These are phyloP conservation scores for Scatophagus argus DNA, from an alignment of 2,113 vertebrate species.

Conservation along the genomic window DNA sequence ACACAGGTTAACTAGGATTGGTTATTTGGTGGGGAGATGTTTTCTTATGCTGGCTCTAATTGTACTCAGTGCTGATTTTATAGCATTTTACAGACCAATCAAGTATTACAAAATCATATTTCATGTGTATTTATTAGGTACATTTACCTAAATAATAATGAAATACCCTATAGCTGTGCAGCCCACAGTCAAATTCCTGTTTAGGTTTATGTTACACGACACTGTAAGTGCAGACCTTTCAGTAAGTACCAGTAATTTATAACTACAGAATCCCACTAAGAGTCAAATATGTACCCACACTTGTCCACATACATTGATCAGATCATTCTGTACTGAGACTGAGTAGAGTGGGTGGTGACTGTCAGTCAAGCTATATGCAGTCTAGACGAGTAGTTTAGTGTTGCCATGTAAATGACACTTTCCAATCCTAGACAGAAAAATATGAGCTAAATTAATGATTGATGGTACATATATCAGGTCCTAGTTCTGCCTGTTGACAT, in stretches of 20 bases:
- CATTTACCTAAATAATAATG: background rate
- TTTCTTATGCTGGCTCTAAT: background rate
- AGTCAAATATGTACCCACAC: background rate
- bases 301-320: background rate
- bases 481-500: background rate
- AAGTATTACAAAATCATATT: background rate
- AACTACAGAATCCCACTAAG: conserved; percentile 14
- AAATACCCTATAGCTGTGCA: background rate
- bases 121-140: background rate
- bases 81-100: conserved; percentile 1
- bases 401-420: background rate
- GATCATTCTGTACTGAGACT: conserved; percentile 10
- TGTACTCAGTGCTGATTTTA: background rate
- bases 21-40: conserved; percentile 22
- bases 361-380: conserved; percentile 12
- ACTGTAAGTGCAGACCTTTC: background rate
- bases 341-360: conserved; percentile 12
- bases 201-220: background rate
- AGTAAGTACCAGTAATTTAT: background rate
- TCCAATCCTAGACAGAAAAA: background rate
- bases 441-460: background rate
- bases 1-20: conserved; percentile 51
- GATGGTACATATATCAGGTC: background rate
- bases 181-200: background rate
- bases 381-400: background rate